Percentiles rank a stretch among this genome's conserved stretches.
Conservation (phyloP, 1,140 invertebrate genomes). For the Campoletis sonorensis region DNA sequence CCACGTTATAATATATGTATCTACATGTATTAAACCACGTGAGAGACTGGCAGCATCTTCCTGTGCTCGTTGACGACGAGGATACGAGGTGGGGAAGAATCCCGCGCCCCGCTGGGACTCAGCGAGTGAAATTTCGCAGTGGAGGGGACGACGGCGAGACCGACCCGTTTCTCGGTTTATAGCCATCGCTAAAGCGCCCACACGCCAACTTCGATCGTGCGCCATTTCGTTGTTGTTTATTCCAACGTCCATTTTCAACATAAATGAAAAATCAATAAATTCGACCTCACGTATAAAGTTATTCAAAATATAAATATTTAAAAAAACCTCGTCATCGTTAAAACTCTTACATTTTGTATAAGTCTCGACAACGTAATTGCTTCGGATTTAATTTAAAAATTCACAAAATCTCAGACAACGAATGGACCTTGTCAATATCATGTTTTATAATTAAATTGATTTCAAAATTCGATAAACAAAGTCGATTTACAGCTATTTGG, state of each 20-base stretch:
- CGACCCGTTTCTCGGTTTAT: constrained; percentile 28
- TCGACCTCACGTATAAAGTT: too few relatives aligned
- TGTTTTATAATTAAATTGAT: too few relatives aligned
- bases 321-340: too few relatives aligned
- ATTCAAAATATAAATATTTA: too few relatives aligned
- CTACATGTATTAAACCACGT: constrained; percentile 43
- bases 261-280: not conserved
- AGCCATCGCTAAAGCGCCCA: not conserved
- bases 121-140: constrained; percentile 11
- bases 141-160: constrained; percentile 5
- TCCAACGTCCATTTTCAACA: constrained; percentile 13
- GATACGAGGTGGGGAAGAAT: not conserved
- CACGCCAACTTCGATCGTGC: not conserved
- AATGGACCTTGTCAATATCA: too few relatives aligned
- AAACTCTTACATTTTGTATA: too few relatives aligned
- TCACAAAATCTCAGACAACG: too few relatives aligned
- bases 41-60: constrained; percentile 43
- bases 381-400: too few relatives aligned
- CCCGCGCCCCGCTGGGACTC: not conserved
- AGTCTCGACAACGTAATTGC: too few relatives aligned
- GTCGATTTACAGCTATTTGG: too few relatives aligned
- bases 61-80: not conserved
- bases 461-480: too few relatives aligned
- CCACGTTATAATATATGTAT: constrained; percentile 52
- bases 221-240: constrained; percentile 11